Evolutionary conservation across 2,113 vertebrate species (phyloP).

Genomic region (Tupaia chinensis): DNA sequence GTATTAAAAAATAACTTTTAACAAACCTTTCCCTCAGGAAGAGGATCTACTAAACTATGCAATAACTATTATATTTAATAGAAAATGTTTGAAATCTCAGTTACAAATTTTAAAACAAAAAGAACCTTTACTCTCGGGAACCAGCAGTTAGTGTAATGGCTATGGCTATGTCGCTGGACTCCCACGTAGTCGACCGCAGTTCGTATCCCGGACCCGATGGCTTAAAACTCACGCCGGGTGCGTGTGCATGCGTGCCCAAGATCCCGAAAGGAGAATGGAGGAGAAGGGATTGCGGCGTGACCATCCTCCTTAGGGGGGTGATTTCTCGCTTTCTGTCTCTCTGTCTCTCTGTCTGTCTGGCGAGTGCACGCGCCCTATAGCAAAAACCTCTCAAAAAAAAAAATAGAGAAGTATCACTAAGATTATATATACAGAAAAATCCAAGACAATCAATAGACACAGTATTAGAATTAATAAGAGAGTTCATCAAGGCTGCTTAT

Average conservation of each 20-base stretch:
- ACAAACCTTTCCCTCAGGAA: neutral
- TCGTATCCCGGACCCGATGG: too few relatives aligned
- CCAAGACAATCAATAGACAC: neutral
- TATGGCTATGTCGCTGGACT: too few relatives aligned
- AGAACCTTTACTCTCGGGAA: neutral
- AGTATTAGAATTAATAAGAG: slow-evolving; percentile 48
- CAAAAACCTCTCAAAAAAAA: neutral
- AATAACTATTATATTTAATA: neutral
- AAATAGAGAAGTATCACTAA: neutral
- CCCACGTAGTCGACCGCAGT: too few relatives aligned
- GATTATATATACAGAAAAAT: slow-evolving; percentile 42
- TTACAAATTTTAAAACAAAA: slow-evolving; percentile 12
- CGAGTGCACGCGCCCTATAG: too few relatives aligned
- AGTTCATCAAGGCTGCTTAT: slow-evolving; percentile 42
- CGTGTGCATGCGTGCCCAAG: too few relatives aligned
- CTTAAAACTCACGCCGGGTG: too few relatives aligned
- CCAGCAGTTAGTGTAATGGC: too few relatives aligned
- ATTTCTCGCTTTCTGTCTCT: too few relatives aligned
- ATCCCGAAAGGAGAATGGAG: too few relatives aligned
- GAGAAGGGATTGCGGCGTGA: too few relatives aligned
- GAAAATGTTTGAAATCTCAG: neutral
- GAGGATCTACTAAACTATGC: neutral
- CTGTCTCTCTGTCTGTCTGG: too few relatives aligned
- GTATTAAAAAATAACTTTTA: neutral
- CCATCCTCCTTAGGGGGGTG: too few relatives aligned